phyloP scores from a whole-genome alignment of 2,888 invertebrate genomes.

The Lamproptera curius region DNA sequence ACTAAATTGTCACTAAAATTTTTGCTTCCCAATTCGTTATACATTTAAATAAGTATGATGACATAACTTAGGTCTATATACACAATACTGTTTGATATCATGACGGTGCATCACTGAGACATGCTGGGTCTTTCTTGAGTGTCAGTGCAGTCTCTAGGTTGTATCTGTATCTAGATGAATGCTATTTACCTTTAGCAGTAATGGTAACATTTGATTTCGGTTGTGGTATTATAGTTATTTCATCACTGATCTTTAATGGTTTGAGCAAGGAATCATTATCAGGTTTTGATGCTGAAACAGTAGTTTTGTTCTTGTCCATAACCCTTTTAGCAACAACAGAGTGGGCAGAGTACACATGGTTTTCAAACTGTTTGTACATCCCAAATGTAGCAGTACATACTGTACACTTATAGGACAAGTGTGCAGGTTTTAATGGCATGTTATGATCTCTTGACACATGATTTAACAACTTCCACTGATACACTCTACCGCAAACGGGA shows the following conservation, averaged over 20 bases:
- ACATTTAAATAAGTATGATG: constrained; percentile 52
- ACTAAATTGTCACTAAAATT: constrained; percentile 54
- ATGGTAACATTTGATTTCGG: constrained; percentile 77
- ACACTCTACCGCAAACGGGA: constrained; percentile 95
- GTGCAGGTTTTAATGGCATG: constrained; percentile 95
- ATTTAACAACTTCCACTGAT: constrained; percentile 89
- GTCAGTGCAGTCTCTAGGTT: constrained; percentile 38
- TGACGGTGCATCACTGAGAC: constrained; percentile 50
- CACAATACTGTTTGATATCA: constrained; percentile 65
- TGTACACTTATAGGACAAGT: constrained; percentile 96
- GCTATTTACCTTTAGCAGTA: constrained; percentile 71
- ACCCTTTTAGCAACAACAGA: constrained; percentile 93
- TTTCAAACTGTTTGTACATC: constrained; percentile 97
- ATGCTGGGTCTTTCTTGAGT: constrained; percentile 34
- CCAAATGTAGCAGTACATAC: constrained; percentile 97
- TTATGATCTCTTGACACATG: constrained; percentile 96
- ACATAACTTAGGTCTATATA: constrained; percentile 56
- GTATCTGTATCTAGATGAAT: constrained; percentile 36
- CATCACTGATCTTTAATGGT: constrained; percentile 93
- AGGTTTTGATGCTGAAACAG: constrained; percentile 44
- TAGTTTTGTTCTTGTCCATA: constrained; percentile 85
- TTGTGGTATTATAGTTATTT: constrained; percentile 95
- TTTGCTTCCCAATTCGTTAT: constrained; percentile 41
- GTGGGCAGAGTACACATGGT: constrained; percentile 96
- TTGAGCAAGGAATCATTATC: constrained; percentile 84